Base-by-base conservation (phyloP, 2,113 vertebrate species). In the Thalassoma bifasciatum region DNA sequence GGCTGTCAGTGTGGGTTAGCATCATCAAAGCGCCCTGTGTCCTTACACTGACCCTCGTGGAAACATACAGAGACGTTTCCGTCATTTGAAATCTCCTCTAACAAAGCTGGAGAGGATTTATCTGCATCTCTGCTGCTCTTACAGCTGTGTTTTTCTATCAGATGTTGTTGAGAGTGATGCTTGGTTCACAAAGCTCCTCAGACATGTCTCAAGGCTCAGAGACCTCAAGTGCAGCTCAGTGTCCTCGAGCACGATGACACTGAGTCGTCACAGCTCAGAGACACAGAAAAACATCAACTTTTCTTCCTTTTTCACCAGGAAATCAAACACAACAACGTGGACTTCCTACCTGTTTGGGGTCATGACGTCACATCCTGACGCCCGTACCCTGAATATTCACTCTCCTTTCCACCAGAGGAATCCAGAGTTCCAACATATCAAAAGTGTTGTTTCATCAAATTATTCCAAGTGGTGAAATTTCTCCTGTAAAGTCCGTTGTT, bases 21-120 rank as follows among this genome's bases (percentile, higher is more conserved):
- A 68, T 83, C 81, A 81, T 40, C 30, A 22, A 12, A 19, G 30
- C 19, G 7, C 64, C 44, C 26, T 71, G 64, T 52, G 53, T 67
- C 59, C 37, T 36, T 38, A 71, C 37, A 3, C 56, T 63, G 42
- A 24, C 17, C 60, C 62, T 76, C 42, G 83, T 88, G 46, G 83
- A 88, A 89, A 87, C 72, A 65, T 46, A 86, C 70, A 61, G 60
- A 58, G 75, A 74, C 80, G 70, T 90, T 82, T 83, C 79, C 75
- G 80, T 88, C 76, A 56, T 34, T 70, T 80, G 47, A 59, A 75
- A 77, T 79, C 52, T 72, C 22, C 69, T 72, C 19, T 10, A 36
- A 58, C 10, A 44, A 64, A 24, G 12, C 66, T 42, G n/a, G 34
- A 19, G 44, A 69, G 38, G 23, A 62, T 13, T 5, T 19, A 0